These are phyloP conservation scores for Phataginus tetradactyla DNA, from an alignment of 2,797 vertebrate species.

Conservation along the genomic window DNA sequence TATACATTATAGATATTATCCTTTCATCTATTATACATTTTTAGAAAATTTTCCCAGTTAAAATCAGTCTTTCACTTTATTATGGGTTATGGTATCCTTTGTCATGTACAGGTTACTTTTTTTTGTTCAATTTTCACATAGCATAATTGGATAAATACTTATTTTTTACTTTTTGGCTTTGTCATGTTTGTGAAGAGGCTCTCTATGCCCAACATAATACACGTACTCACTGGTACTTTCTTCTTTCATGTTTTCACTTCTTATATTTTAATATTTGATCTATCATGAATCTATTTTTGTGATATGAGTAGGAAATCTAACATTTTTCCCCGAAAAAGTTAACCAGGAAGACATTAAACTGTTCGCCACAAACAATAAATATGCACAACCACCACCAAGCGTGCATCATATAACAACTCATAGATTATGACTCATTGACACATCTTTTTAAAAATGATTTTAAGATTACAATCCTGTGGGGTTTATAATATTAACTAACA, in stretches of 20 bases:
- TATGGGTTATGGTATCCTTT: background rate
- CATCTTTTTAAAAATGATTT: background rate
- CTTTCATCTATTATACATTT: background rate
- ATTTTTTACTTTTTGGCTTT: background rate
- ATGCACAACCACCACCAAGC: background rate
- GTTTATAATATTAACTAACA: background rate
- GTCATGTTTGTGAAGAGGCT: background rate
- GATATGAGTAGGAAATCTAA: background rate
- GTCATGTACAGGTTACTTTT: background rate
- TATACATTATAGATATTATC: background rate
- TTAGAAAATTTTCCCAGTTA: background rate
- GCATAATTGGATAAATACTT: background rate
- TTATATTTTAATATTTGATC: background rate
- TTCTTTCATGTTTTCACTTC: background rate
- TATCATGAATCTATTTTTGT: background rate
- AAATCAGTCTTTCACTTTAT: background rate
- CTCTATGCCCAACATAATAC: background rate
- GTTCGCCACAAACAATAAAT: background rate
- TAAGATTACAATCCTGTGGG: background rate
- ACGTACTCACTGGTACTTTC: background rate
- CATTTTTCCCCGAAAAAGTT: background rate
- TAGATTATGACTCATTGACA: accelerated
- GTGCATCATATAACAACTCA: background rate
- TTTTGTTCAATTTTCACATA: background rate
- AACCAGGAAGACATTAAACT: background rate